Evolutionary conservation across 2,888 invertebrate genomes (phyloP), one percentile per base, ranked within the genome.

Genomic region (Zaprionus lineosus): DNA sequence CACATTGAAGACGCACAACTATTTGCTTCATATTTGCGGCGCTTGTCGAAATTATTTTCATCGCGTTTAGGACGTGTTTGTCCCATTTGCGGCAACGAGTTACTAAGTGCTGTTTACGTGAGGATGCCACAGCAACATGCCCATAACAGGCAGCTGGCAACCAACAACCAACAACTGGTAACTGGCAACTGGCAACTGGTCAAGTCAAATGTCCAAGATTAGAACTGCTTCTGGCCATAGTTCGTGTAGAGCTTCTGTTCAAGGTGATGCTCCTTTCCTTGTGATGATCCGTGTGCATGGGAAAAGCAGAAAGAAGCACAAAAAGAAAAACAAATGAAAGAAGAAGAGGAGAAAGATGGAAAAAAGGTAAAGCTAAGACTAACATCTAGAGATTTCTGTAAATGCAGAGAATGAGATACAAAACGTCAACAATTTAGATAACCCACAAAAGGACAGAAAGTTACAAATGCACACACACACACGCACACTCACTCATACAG

Each of bases 61-160:
- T 57, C 51, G 58, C 57, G 48, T 51, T 28, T 34, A 37, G 51
- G 61, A 71, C 70, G 74, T 71, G 71, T 71, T 61, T 67, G 61
- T 41, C 26, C 73, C 77, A 77, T 75, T 74, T 75, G 75, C 53
- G 77, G 72, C 62, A 59, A 67, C 57, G 34, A 57, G 47, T 60
- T 59, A 43, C 60, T 48, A 59, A 57, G 63, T 58, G 56, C 57
- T 56, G 52, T 52, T 57, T 29, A 46, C 33, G 36, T 55, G 50
- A 21, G 41, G 19, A 50, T 67, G 67, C 57, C 63, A 65, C 44
- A 66, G 65, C 65, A 24, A 6, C 9, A 39, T 40, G 47, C 26
- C 66, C 66, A 66, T 66, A 66, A 48, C 29, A 43, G 61, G 43
- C 58, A 43, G 41, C 39, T 29, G 18, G 28, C 34, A 57, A 39